Evolutionary conservation across 2,113 vertebrate species (phyloP), one percentile per base, ranked within the genome.

Genomic region (Damaliscus lunatus): DNA sequence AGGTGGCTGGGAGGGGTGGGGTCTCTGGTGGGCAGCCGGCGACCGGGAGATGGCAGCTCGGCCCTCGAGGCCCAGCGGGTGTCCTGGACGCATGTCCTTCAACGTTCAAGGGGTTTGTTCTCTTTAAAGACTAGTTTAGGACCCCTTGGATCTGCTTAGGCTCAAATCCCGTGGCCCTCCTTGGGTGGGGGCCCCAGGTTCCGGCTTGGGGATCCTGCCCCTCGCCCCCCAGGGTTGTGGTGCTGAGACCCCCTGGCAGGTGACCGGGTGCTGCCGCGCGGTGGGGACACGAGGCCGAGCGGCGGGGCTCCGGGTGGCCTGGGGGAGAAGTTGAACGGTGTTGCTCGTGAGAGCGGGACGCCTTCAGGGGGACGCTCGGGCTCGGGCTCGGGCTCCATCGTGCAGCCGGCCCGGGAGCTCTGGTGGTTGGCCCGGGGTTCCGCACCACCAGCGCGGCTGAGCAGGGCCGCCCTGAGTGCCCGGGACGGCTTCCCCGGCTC

Each of bases 271-370:
- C 11, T 48, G 11, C 48, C 2, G 48, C 11, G 48, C 48, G 0
- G 48, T 13, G 48, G 11, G 48, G 11, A 48, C 48, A 48, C 48
- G 48, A 12, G 48, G 48, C 48, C 12, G 11, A 13, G 11, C 3
- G 60, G 59, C 59, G 6, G 27, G 13, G 60, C 60, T 15, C 1
- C 31, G 31, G 31, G 31, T 4, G 60, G 31, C 6, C 60, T 33
- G 11, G 48, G 48, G 48, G 12, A 13, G 48, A 50, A 50, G 48
- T 48, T 17, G 29, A 8, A 17, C 15, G 1, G 31, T 8, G 53
- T 0, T 3, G 17, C 53, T 3, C 7, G 6, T 3, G 31, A 33
- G 15, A 7, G 15, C 15, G 31, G 31, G 31, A 3, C 36, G 9
- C 67, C 36, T 71, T 21, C 7, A 1, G 16, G 8, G 0, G 33